A percentile compares a stretch with the other conserved stretches of the same genome.
phyloP scores from a whole-genome alignment of 2,113 vertebrate genomes.

The Penelope pileata region DNA sequence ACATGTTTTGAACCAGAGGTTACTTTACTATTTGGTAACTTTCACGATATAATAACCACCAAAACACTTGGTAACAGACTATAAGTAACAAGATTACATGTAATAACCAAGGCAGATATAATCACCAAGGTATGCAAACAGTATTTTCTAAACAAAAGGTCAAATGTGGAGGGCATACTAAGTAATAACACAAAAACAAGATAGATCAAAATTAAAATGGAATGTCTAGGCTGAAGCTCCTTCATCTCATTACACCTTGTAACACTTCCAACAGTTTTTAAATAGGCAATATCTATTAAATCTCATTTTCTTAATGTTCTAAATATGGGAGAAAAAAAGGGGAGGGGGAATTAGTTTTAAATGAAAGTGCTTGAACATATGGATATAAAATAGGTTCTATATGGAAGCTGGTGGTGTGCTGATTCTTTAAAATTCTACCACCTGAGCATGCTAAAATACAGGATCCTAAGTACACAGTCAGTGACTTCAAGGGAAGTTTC shows the following conservation, averaged over 20 bases:
- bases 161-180: background rate
- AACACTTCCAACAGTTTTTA: background rate
- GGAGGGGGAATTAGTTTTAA: background rate
- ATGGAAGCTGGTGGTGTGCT: background rate
- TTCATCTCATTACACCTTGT: background rate
- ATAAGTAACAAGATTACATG: background rate
- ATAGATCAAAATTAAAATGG: background rate
- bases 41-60: background rate
- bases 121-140: background rate
- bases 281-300: background rate
- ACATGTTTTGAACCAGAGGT: background rate
- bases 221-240: background rate
- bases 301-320: background rate
- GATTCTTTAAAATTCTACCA: background rate
- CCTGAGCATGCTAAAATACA: background rate
- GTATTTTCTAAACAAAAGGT: background rate
- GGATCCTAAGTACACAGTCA: background rate
- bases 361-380: background rate
- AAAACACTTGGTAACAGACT: background rate
- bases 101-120: background rate
- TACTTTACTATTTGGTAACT: background rate
- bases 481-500: background rate
- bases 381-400: background rate
- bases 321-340: background rate
- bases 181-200: background rate